These are phyloP conservation scores for Gymnoscopelus braueri DNA, from an alignment of 2,797 vertebrate species.

Conservation along the genomic window DNA sequence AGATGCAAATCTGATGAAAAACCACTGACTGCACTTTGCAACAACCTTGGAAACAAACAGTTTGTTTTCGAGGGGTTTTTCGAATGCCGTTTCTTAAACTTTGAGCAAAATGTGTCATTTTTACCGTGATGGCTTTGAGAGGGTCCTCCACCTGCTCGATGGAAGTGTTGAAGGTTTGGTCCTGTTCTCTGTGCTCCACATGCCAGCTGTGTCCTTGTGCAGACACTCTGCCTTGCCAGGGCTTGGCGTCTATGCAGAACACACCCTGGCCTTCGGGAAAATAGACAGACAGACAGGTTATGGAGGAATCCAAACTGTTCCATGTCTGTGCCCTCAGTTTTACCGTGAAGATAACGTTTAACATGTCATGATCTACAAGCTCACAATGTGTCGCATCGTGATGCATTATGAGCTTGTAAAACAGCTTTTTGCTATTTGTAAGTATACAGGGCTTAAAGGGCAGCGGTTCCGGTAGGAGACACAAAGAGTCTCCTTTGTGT, in stretches of 20 bases:
- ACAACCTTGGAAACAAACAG: conserved; percentile 60
- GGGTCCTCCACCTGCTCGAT: conserved; percentile 79
- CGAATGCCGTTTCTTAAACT: conserved; percentile 17
- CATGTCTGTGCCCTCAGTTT: too few species aligned
- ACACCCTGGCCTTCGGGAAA: conserved; percentile 73
- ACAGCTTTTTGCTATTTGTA: too few species aligned
- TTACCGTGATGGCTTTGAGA: conserved; percentile 77
- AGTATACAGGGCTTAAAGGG: too few species aligned
- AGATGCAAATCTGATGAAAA: too few species aligned
- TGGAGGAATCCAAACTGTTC: not conserved
- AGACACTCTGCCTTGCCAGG: conserved; percentile 73
- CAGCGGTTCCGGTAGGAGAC: too few species aligned
- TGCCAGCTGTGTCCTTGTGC: conserved; percentile 72
- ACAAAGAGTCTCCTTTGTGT: too few species aligned
- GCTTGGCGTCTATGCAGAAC: conserved; percentile 82
- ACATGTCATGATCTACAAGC: too few species aligned
- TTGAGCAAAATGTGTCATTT: conserved; percentile 9
- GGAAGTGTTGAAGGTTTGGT: conserved; percentile 74
- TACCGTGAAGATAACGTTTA: too few species aligned
- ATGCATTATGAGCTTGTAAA: too few species aligned
- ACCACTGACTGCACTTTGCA: conserved; percentile 29
- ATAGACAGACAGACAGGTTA: not conserved
- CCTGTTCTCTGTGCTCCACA: conserved; percentile 69
- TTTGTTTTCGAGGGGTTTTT: conserved; percentile 56
- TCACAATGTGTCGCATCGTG: too few species aligned